Base-by-base conservation (phyloP, 2,888 invertebrate genomes). In the Mythimna lalbum region DNA sequence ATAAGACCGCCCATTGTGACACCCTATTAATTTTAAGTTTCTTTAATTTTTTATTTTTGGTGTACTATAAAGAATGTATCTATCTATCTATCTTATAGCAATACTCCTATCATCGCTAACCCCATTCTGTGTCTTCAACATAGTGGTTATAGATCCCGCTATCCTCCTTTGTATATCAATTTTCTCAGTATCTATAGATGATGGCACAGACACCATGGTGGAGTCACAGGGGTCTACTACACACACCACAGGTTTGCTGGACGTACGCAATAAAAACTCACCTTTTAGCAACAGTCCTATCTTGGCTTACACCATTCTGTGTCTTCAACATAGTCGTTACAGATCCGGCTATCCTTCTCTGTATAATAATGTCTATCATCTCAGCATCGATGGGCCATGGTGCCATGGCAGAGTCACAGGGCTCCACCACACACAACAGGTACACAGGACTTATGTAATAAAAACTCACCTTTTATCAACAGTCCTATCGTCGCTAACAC, bases 301-400 rank as follows among this genome's bases (percentile, higher is more conserved):
- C 74, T 4, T 12, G 31, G 6, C 17, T 59, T 4, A 75, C n/a
- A 0, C 78, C 79, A 43, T 69, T 79, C 17, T 78, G 76, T 9
- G 59, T 64, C 19, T 57, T 60, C 17, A 43, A 36, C 12, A 66
- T 0, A 3, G n/a, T 36, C 9, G 31, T 57, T 0, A 57, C 27
- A 1, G 47, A n/a, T 1, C 39, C 43, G 0, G n/a, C 6, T 39
- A 64, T 60, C 12, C 39, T 53, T 3, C 14, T 69, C 39, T 78
- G 79, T 10, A 67, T 62, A 0, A 64, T 71, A 31, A 55, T 55
- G 79, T 10, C 64, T 62, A 0, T 67, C 63, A 78, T 63, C 23
- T 78, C 78, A 1, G 69, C 78, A 4, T 78, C 78, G 1, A 66
- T 17, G 0, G 65, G 78, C 0, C 74, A 66, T 1, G 78, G 78